Percentiles rank a stretch among this genome's conserved stretches.
phyloP scores from a whole-genome alignment of 2,797 vertebrate species.

The Squalus acanthias region DNA sequence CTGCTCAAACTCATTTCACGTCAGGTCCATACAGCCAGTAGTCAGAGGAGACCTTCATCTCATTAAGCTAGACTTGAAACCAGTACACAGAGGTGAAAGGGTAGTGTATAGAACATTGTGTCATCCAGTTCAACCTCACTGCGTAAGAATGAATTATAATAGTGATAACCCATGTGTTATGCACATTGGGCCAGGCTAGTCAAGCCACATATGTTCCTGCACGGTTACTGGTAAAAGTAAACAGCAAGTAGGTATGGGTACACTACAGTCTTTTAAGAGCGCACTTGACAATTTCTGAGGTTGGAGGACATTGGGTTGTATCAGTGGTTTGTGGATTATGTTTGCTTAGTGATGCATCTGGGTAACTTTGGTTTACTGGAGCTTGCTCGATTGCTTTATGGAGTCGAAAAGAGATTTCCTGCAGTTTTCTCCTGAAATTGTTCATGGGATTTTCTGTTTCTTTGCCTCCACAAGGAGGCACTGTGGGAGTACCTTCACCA shows the following conservation, averaged over 20 bases:
- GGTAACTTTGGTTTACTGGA: no score
- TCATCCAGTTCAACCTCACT: neutral
- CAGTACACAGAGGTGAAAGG: neutral
- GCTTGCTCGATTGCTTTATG: no score
- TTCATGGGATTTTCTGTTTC: neutral
- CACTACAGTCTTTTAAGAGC: neutral
- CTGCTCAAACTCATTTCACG: neutral
- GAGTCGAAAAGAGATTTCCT: neutral
- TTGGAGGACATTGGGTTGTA: neutral
- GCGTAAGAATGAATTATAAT: neutral
- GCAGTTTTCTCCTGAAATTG: neutral
- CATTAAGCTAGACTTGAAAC: neutral
- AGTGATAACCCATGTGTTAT: neutral
- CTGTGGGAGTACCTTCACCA: no score
- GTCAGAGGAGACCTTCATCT: slow-evolving; percentile 3
- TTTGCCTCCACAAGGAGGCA: neutral
- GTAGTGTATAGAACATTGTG: neutral
- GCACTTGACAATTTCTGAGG: neutral
- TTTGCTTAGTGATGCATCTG: no score
- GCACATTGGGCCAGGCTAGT: neutral
- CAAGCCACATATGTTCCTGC: neutral
- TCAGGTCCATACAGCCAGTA: neutral
- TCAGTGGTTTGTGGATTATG: neutral
- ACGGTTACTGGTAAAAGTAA: neutral
- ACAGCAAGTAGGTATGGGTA: neutral